These are phyloP conservation scores for Adelosebastes latens DNA, from an alignment of 2,797 vertebrate species.

Conservation along the genomic window DNA sequence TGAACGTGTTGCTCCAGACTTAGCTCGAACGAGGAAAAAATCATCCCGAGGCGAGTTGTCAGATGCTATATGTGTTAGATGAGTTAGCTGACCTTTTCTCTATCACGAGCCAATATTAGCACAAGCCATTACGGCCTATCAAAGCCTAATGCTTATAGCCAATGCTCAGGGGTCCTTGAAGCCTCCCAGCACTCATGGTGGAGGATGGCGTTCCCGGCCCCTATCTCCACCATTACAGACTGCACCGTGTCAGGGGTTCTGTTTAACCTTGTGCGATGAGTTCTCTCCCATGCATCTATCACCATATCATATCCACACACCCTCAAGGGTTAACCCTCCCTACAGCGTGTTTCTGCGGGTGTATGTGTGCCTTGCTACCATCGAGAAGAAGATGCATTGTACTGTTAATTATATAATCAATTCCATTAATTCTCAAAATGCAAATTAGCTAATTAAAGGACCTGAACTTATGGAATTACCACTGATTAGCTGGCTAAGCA, in stretches of 20 bases:
- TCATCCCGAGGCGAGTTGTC: constrained; percentile 54
- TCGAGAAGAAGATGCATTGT: constrained; percentile 77
- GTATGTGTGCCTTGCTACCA: constrained; percentile 21
- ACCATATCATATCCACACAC: constrained; percentile 52
- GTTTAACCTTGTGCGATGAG: constrained; percentile 75
- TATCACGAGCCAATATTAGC: constrained; percentile 73
- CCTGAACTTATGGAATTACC: constrained; percentile 84
- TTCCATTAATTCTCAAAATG: constrained; percentile 85
- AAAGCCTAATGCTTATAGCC: constrained; percentile 69
- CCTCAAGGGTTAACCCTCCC: constrained; percentile 58
- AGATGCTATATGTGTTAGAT: constrained; percentile 46
- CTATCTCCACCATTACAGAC: constrained; percentile 70
- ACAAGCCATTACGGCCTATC: constrained; percentile 71
- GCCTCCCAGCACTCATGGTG: constrained; percentile 26
- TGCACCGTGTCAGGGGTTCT: constrained; percentile 60
- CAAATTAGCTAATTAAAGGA: constrained; percentile 85
- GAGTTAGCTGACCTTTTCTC: constrained; percentile 74
- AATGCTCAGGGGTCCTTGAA: constrained; percentile 56
- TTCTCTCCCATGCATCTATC: constrained; percentile 62
- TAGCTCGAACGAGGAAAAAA: constrained; percentile 50
- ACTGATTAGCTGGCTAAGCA: constrained; percentile 83
- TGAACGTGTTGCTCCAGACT: constrained; percentile 18
- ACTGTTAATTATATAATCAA: constrained; percentile 84
- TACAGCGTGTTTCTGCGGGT: neutral
- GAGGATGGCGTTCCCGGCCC: constrained; percentile 32